Evolutionary conservation across 30 jellyfish, hydroid and myxozoan genomes (phyloP), one percentile per base, ranked within the genome.

Genomic region (Mastigias papua): DNA sequence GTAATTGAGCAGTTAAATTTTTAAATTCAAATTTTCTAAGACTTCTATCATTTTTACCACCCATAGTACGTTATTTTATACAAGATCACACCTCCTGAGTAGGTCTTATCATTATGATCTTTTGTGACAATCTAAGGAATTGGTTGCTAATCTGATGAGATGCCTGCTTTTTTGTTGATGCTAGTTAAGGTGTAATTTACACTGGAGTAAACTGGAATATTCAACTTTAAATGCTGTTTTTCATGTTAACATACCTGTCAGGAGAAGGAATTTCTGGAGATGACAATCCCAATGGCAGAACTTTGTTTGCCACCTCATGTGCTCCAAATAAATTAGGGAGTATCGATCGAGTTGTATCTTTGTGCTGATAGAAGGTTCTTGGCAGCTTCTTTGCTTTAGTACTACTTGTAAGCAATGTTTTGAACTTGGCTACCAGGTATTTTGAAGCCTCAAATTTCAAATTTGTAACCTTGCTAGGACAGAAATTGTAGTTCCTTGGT

Each of bases 191-290:
- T 42, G 7, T 8, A 15, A 15, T 42, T 42, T 8, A 42, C 7
- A 42, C 13, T 42, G 13, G 54, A 42, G 13, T 42, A 42, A 4
- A 54, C 2, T 11, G 67, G 67, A 54, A 11, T 54, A 21, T 11
- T 11, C 23, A 54, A 54, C 9, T 25, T 54, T 54, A 54, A 54
- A 25, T 54, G 27, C 23, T 3, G 17, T 54, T 54, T 10, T 7
- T 73, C 31, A 73, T 54, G 3, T 19, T 19, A 54, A 25, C 67
- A 54, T 54, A 54, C 85, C 71, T 27, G 1, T 73, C 85, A 73
- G 85, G 85, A 51, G 42, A 31, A 73, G 88, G 78, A 77, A 50
- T 48, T 54, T 77, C 88, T 33, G 57, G 62, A 73, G 69, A 73
- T 37, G 85, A 73, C 2, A 73, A 73, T 37, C 48, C 85, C 34